Conservation (phyloP, 2,113 vertebrate species). For the Cheilinus undulatus region DNA sequence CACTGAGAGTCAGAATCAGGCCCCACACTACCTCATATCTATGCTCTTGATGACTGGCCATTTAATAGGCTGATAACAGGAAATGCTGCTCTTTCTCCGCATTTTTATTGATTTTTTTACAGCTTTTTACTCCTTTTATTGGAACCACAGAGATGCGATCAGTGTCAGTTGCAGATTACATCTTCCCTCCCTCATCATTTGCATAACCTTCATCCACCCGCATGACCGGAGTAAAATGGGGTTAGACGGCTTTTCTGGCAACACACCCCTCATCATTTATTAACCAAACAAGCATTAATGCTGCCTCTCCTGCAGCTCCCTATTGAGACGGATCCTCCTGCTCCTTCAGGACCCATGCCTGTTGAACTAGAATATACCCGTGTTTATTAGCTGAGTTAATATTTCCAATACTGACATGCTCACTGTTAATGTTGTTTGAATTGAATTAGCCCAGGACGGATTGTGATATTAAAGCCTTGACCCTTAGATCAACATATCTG, state of each 20-base stretch:
- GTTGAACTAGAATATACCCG: constrained; percentile 55
- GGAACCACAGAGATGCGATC: constrained; percentile 35
- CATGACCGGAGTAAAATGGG: constrained; percentile 3
- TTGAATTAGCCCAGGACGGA: constrained; percentile 52
- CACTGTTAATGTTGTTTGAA: constrained; percentile 68
- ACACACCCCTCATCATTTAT: constrained; percentile 57
- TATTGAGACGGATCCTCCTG: constrained; percentile 41
- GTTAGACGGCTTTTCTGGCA: constrained; percentile 26
- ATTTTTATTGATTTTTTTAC: constrained; percentile 10
- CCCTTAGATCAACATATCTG: constrained; percentile 65
- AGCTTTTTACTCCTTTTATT: neutral
- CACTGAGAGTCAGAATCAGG: no score
- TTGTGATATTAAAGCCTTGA: constrained; percentile 63
- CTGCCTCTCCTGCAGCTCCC: constrained; percentile 34
- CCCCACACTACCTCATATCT: no score
- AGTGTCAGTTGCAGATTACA: constrained; percentile 41
- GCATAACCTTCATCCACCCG: constrained; percentile 35
- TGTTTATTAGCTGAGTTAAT: constrained; percentile 55
- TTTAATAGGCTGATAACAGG: no score
- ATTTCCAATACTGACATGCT: constrained; percentile 72
- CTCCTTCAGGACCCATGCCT: constrained; percentile 43
- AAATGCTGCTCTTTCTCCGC: neutral
- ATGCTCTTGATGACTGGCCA: no score
- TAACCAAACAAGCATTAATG: constrained; percentile 58
- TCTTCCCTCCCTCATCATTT: constrained; percentile 37